A percentile compares a stretch with the other conserved stretches of the same genome.
These are phyloP conservation scores for Leuciscus idus DNA, from an alignment of 2,113 vertebrate genomes.

Conservation along the genomic window DNA sequence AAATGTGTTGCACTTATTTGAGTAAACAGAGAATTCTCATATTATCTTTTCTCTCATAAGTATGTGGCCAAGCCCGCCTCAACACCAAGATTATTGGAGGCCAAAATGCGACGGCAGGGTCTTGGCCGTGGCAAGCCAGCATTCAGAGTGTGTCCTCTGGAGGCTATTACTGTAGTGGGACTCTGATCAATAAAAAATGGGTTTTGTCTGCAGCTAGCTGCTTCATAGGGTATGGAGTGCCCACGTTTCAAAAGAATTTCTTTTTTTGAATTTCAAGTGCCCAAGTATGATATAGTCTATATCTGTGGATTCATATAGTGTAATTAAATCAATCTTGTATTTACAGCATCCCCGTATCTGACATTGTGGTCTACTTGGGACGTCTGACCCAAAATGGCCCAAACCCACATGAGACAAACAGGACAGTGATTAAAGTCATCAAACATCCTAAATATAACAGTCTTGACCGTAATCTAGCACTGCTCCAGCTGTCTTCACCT, in stretches of 20 bases:
- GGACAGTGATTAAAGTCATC: constrained; percentile 41
- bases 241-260: not conserved
- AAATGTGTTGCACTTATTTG: not conserved
- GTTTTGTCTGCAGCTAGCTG: constrained; percentile 76
- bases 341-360: not conserved
- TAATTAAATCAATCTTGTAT: not conserved
- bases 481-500: constrained; percentile 58
- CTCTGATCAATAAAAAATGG: constrained; percentile 74
- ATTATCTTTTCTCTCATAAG: constrained; percentile 55
- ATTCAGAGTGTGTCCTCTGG: not conserved
- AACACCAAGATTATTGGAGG: constrained; percentile 76
- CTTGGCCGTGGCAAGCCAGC: constrained; percentile 81
- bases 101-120: not conserved
- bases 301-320: not conserved
- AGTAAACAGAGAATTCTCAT: not conserved
- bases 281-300: not conserved
- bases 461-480: constrained; percentile 69
- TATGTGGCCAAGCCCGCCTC: constrained; percentile 67
- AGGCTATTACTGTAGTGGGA: constrained; percentile 71
- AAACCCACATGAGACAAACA: constrained; percentile 15
- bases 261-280: not conserved
- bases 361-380: constrained; percentile 45
- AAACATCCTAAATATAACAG: constrained; percentile 39
- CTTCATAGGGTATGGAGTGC: constrained; percentile 18
- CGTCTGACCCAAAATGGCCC: not conserved